phyloP scores from a whole-genome alignment of 2,888 invertebrate genomes.

The Ormyrus pomaceus region DNA sequence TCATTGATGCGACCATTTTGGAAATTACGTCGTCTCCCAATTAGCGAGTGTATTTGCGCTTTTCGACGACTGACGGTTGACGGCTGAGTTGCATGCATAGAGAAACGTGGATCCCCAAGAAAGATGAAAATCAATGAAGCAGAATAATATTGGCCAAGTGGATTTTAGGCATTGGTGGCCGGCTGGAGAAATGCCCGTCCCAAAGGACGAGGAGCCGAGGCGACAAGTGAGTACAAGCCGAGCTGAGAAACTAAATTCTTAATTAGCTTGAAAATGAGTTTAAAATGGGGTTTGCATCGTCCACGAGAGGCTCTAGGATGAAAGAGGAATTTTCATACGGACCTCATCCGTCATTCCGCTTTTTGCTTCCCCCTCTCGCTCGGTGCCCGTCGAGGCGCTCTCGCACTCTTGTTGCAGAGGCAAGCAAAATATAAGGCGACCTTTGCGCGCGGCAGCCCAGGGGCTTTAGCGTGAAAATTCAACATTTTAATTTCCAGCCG shows the following conservation, averaged over 20 bases:
- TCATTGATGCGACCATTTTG: constrained; percentile 39
- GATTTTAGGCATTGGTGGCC: neutral
- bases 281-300: constrained; percentile 66
- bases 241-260: constrained; percentile 53
- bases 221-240: constrained; percentile 21
- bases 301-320: constrained; percentile 56
- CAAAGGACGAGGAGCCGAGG: neutral
- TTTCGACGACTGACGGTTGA: neutral
- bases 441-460: neutral
- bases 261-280: constrained; percentile 68
- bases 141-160: no score
- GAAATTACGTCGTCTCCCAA: constrained; percentile 35
- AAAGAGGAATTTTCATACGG: constrained; percentile 59
- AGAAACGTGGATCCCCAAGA: no score
- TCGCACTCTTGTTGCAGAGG: neutral
- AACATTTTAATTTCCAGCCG: constrained; percentile 51
- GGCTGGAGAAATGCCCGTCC: no score
- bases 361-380: constrained; percentile 6
- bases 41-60: constrained; percentile 19
- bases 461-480: constrained; percentile 39
- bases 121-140: no score
- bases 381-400: neutral
- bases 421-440: neutral
- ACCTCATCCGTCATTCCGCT: constrained; percentile 48
- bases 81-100: no score